phyloP scores from a whole-genome alignment of 1,140 invertebrate species.

The Dendroctonus ponderosae region DNA sequence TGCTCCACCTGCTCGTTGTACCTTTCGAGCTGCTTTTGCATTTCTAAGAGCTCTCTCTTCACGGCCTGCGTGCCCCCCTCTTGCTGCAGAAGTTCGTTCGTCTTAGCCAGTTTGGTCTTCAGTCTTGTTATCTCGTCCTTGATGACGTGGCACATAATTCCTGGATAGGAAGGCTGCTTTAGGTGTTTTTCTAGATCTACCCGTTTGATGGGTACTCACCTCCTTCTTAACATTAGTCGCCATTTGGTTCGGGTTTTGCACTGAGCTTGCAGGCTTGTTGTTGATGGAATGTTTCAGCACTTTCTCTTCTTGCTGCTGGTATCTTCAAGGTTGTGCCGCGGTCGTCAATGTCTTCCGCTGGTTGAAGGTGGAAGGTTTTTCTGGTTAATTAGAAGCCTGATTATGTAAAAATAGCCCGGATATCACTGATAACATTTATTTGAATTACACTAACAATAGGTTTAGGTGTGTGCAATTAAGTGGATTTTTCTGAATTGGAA shows the following conservation, averaged over 20 bases:
- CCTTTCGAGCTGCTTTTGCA: constrained; percentile 28
- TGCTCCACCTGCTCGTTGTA: constrained; percentile 32
- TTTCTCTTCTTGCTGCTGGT: background rate
- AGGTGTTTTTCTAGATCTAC: background rate
- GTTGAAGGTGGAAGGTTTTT: no score
- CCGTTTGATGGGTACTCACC: background rate
- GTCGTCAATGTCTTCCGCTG: no score
- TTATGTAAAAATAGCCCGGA: no score
- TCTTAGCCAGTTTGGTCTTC: constrained; percentile 14
- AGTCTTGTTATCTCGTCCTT: constrained; percentile 5
- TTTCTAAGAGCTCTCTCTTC: constrained; percentile 24
- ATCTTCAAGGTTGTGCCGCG: background rate
- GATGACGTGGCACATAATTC: background rate
- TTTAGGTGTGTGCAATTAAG: no score
- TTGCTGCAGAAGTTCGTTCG: constrained; percentile 1
- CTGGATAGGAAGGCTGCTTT: constrained; percentile 11
- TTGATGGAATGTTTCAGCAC: background rate
- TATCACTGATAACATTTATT: no score
- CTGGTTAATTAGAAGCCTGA: no score
- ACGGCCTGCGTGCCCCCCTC: constrained; percentile 7
- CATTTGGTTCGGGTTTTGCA: background rate
- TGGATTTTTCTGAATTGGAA: no score
- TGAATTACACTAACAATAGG: no score
- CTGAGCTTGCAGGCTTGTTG: no score
- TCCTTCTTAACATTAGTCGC: background rate